Base-by-base conservation (phyloP, 92 coral and sea anemone species). In the Phenganax stokvisi region DNA sequence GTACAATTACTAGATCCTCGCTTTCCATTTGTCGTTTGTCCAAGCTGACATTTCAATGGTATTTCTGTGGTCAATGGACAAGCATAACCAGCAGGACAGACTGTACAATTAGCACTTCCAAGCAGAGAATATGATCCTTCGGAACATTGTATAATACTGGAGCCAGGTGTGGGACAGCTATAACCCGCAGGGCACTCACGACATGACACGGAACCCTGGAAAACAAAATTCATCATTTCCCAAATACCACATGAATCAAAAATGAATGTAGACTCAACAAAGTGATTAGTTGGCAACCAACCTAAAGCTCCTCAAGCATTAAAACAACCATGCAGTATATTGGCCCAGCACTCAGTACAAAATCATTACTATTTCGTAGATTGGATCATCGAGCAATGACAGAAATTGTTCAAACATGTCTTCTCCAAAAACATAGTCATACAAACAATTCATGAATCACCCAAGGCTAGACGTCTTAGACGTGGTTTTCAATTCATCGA, bases 1-100 rank as follows among this genome's bases (percentile, higher is more conserved):
- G 90, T 96, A 72, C 99, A 96, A 63, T 81, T 89, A 44, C 74
- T 79, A 57, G 92, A 89, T 29, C 89, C 88, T 44, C 51, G 72
- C 62, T 56, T 81, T 17, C 96, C 97, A 74, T 85, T 89, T 12
- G 99, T 96, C 17, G 91, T 90, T 7, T 93, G 88, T 13, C 99
- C 99, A 76, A 84, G 83, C 37, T 93, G 87, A 83, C 99, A 96
- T 70, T 89, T 90, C 9, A 87, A 86, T 64, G 99, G 87, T 12
- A 79, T 72, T 71, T 91, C 92, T 10, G 89, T 87, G 13, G 91
- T 85, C 12, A 88, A 84, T 55, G 89, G 92, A 60, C 99, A 96
- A 90, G 92, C 91, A 81, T 90, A 90, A 31, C 99, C 99, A 15
- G 85, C 89, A 15, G 99, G 99, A 80, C 99, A 96, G 17, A 67